Evolutionary conservation across 2,888 invertebrate species (phyloP), one percentile per base, ranked within the genome.

Genomic region (Drosophila basisetae): DNA sequence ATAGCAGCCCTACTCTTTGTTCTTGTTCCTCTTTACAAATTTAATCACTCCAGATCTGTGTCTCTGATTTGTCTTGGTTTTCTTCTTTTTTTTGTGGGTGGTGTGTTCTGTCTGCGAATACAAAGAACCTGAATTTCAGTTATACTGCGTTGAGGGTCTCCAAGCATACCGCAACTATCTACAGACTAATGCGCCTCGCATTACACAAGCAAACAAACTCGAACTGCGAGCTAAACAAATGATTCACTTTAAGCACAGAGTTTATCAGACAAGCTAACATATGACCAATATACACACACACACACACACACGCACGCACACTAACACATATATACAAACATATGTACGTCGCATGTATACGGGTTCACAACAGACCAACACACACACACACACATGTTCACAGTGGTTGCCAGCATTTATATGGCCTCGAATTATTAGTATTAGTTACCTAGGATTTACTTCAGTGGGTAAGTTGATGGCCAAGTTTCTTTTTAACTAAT

Each of bases 371-470:
- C 30, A 52, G 35, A 56, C 47, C 22, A 18, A 31, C 31, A 31
- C 9, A 49, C 54, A 68, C 33, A 37, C 37, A 35, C 10, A 68
- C 16, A 43, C 30, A 56, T n/a, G 11, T 35, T 28, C 47, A 7
- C 61, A 53, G 63, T 50, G 53, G 75, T 22, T 56, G 37, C 37
- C 52, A 60, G 54, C 80, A 77, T 25, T 28, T 79, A 22, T 69
- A 68, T 62, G 79, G 79, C 77, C 73, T 79, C 77, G 53, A 80
- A 80, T 76, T 79, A 77, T 77, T 66, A 79, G 77, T 67, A 64
- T 70, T 59, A 79, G 74, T 86, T 73, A 73, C 84, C 79, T 81
- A 72, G 74, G 67, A 89, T 77, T 83, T 83, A 80, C 89, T 89
- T 74, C 70, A 69, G 65, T 69, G 66, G 69, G 68, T 69, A 68